Percentiles rank a stretch among this genome's conserved stretches.
phyloP scores from a whole-genome alignment of 1,140 invertebrate genomes.

The Pemphigus obesinymphae region DNA sequence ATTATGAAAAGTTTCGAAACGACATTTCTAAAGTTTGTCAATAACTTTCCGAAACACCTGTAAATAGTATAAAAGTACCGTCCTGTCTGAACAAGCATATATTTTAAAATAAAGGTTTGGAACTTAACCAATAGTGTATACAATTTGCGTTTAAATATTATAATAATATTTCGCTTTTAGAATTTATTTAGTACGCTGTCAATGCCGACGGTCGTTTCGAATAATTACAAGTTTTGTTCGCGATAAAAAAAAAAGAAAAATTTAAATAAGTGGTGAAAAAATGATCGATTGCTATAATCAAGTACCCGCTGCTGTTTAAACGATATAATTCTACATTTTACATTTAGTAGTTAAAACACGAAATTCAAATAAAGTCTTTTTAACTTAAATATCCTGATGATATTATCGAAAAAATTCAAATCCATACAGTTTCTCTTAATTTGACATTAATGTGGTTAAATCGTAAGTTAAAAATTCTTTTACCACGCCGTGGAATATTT shows the following conservation, averaged over 20 bases:
- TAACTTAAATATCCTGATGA: too few relatives aligned
- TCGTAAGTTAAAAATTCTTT: too few relatives aligned
- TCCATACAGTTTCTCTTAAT: too few relatives aligned
- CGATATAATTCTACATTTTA: too few relatives aligned
- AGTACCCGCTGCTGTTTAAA: too few relatives aligned
- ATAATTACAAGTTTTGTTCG: background rate
- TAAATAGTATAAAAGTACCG: background rate
- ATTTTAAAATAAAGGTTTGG: background rate
- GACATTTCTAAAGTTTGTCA: background rate
- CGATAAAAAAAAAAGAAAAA: background rate
- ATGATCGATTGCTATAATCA: too few relatives aligned
- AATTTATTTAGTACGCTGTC: background rate
- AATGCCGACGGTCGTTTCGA: background rate
- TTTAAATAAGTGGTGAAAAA: too few relatives aligned
- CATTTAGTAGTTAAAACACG: too few relatives aligned
- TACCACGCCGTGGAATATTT: too few relatives aligned
- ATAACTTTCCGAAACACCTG: conserved; percentile 19
- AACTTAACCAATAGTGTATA: background rate
- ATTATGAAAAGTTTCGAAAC: background rate
- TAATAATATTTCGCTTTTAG: conserved; percentile 1
- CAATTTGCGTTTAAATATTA: background rate
- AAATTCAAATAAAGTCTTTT: too few relatives aligned
- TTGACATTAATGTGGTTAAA: too few relatives aligned
- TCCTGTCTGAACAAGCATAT: background rate
- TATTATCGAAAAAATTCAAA: too few relatives aligned